phyloP scores from a whole-genome alignment of 2,113 vertebrate species.

The Microcebus murinus region DNA sequence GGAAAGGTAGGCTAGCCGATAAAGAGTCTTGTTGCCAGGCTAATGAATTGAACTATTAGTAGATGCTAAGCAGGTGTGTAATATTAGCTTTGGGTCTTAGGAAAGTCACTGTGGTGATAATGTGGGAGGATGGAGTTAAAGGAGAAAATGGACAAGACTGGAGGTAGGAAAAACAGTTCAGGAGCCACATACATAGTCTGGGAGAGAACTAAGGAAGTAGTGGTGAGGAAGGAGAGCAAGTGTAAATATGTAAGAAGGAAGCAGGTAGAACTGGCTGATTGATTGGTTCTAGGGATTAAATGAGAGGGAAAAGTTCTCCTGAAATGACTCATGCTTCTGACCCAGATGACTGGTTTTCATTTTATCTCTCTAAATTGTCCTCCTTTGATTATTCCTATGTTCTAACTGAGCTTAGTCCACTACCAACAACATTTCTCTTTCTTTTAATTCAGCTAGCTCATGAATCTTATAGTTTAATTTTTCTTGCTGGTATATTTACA shows the following conservation, averaged over 20 bases:
- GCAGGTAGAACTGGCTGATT: not conserved
- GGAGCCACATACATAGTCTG: not conserved
- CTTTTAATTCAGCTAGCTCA: too few relatives aligned
- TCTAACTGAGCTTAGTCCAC: too few relatives aligned
- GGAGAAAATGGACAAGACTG: not conserved
- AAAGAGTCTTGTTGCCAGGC: not conserved
- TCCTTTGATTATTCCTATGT: too few relatives aligned
- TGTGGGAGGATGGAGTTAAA: not conserved
- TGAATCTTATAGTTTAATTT: too few relatives aligned
- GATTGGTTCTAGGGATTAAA: not conserved
- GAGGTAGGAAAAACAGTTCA: not conserved
- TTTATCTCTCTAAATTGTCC: too few relatives aligned
- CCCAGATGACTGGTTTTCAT: not conserved
- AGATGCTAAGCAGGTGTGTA: not conserved
- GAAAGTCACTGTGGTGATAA: not conserved
- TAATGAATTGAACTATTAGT: not conserved
- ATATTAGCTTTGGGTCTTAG: not conserved
- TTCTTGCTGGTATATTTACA: too few relatives aligned
- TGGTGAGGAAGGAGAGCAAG: not conserved
- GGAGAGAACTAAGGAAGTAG: not conserved
- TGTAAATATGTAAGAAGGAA: not conserved
- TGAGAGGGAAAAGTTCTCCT: not conserved
- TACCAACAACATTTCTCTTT: too few relatives aligned
- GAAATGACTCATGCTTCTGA: not conserved
- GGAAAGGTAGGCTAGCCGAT: not conserved